These are phyloP conservation scores for Noctua comes DNA, from an alignment of 2,888 invertebrate genomes.

Conservation along the genomic window DNA sequence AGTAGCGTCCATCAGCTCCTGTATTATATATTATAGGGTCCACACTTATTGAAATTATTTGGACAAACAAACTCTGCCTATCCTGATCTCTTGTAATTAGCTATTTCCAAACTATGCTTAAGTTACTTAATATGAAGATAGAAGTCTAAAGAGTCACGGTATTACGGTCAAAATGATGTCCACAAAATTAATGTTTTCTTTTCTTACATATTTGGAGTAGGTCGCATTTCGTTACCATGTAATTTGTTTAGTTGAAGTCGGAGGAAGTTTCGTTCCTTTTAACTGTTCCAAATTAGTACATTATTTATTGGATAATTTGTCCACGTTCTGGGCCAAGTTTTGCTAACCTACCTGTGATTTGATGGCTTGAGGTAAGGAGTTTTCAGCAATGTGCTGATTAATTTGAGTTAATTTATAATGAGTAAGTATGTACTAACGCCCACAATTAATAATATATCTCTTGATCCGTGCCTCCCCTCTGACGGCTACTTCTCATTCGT, in stretches of 20 bases:
- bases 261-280: neutral
- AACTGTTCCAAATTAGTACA: neutral
- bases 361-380: too few relatives aligned
- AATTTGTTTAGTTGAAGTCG: neutral
- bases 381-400: neutral
- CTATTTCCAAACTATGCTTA: constrained; percentile 5
- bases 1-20: too few relatives aligned
- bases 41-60: too few relatives aligned
- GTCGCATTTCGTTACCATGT: constrained; percentile 11
- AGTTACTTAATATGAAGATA: neutral
- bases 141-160: neutral
- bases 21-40: neutral
- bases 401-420: neutral
- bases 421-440: neutral
- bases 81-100: neutral
- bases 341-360: too few relatives aligned
- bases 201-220: neutral
- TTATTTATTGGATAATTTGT: neutral
- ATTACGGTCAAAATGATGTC: neutral
- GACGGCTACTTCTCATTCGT: too few relatives aligned
- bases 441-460: too few relatives aligned
- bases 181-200: neutral
- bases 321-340: neutral
- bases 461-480: too few relatives aligned
- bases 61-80: neutral